These are phyloP conservation scores for Scelioninae gen. 1 DNA, from an alignment of 2,888 invertebrate species.

Conservation along the genomic window DNA sequence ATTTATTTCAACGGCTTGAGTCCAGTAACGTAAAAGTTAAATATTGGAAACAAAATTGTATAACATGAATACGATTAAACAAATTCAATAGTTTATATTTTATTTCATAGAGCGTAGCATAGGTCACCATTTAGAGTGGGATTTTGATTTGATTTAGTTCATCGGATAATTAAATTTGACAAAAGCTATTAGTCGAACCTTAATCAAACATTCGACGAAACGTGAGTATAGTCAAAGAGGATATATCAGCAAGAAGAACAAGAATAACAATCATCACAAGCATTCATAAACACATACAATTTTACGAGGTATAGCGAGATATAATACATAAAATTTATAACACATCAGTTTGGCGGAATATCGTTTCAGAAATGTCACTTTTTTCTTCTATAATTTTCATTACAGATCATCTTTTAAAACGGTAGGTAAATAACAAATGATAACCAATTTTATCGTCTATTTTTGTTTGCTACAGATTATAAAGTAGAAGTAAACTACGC, in stretches of 20 bases:
- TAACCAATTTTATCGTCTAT: slow-evolving; percentile 26
- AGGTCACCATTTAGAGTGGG: slow-evolving; percentile 55
- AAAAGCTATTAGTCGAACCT: slow-evolving; percentile 56
- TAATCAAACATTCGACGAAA: slow-evolving; percentile 73
- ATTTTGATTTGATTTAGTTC: slow-evolving; percentile 64
- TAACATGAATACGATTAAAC: slow-evolving; percentile 52
- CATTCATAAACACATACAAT: slow-evolving; percentile 77
- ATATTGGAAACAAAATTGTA: no score
- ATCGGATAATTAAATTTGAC: slow-evolving; percentile 53
- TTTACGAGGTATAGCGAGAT: slow-evolving; percentile 59
- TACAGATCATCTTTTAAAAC: slow-evolving; percentile 57
- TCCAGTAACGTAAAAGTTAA: no score
- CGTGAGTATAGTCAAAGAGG: slow-evolving; percentile 76
- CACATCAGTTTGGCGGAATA: slow-evolving; percentile 47
- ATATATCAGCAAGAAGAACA: slow-evolving; percentile 75
- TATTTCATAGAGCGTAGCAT: slow-evolving; percentile 45
- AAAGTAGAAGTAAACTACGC: no score
- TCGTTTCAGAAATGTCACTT: slow-evolving; percentile 24
- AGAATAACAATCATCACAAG: slow-evolving; percentile 74
- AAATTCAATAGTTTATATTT: slow-evolving; percentile 47
- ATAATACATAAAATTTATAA: slow-evolving; percentile 31
- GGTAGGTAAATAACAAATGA: slow-evolving; percentile 55
- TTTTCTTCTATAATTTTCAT: slow-evolving; percentile 48
- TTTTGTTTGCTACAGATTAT: no score
- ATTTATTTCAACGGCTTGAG: no score